Evolutionary conservation across 2,797 vertebrate genomes (phyloP).

Genomic region (Setipinna tenuifilis): DNA sequence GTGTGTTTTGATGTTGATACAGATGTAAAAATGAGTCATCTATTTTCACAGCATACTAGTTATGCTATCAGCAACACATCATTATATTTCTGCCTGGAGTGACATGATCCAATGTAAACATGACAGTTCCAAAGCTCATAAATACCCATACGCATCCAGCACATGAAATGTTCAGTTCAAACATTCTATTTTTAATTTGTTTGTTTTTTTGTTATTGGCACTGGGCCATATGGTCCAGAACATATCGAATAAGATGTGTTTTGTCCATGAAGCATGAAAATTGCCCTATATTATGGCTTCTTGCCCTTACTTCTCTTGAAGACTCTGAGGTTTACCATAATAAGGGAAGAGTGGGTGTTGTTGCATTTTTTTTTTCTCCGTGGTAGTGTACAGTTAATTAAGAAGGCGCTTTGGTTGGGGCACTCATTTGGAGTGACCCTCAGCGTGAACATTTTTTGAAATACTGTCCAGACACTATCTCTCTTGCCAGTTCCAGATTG

Average conservation of each 20-base stretch:
- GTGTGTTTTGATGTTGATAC: not conserved
- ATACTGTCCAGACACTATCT: not conserved
- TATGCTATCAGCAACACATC: not conserved
- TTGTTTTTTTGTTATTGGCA: not conserved
- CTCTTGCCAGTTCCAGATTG: not conserved
- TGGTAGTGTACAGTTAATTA: constrained; percentile 19
- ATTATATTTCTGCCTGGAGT: not conserved
- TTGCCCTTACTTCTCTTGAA: constrained; percentile 37
- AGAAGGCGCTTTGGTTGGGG: constrained; percentile 12
- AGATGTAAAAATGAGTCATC: not conserved
- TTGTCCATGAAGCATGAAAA: constrained; percentile 73
- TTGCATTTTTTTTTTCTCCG: not conserved
- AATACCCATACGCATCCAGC: not conserved
- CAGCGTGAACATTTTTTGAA: not conserved
- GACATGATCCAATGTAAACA: not conserved
- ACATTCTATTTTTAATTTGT: not conserved
- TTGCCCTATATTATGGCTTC: constrained; percentile 69
- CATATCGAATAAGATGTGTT: constrained; percentile 47
- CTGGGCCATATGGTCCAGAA: not conserved
- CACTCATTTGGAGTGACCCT: not conserved
- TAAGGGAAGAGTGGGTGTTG: not conserved
- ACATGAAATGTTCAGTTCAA: not conserved
- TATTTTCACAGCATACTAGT: not conserved
- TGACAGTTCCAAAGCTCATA: not conserved
- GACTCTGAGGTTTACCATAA: constrained; percentile 29